phyloP scores from a whole-genome alignment of 2,113 vertebrate species.

The Gadus chalcogrammus region DNA sequence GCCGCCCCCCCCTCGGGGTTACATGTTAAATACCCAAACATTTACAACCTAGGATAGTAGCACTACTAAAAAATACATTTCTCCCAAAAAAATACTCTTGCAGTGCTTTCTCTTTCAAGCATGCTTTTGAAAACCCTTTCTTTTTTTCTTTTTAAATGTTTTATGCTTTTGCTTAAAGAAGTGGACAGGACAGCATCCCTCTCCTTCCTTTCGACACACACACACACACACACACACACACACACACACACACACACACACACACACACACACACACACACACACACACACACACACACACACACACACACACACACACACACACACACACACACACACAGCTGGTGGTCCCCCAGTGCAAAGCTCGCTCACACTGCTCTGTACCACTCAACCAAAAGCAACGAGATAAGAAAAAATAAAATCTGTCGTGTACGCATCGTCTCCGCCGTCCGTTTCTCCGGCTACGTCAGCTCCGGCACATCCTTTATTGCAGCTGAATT shows the following conservation, averaged over 20 bases:
- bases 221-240: not conserved
- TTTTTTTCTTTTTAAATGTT: constrained; percentile 54
- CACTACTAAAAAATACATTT: constrained; percentile 99
- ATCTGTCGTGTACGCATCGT: constrained; percentile 17
- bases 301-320: constrained; percentile 20
- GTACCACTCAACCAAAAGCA: constrained; percentile 2
- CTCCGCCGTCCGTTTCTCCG: constrained; percentile 26
- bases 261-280: too few species aligned
- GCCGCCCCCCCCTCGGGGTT: constrained; percentile 74
- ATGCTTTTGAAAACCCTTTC: constrained; percentile 79
- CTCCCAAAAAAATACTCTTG: constrained; percentile 95
- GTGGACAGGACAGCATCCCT: too few species aligned
- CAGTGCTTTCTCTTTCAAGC: constrained; percentile 87
- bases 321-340: constrained; percentile 33
- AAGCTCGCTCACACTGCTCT: constrained; percentile 7
- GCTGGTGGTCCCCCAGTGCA: too few species aligned
- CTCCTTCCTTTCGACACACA: not conserved
- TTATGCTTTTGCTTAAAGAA: constrained; percentile 36
- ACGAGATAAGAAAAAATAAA: constrained; percentile 2
- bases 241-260: not conserved
- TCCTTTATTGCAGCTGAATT: constrained; percentile 71
- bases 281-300: too few species aligned
- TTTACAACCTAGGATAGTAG: constrained; percentile 97
- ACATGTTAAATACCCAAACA: constrained; percentile 94
- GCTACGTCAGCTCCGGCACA: constrained; percentile 39